Percentiles rank a stretch among this genome's conserved stretches.
Conservation (phyloP, 1,140 invertebrate genomes). For the Cotesia typhae region DNA sequence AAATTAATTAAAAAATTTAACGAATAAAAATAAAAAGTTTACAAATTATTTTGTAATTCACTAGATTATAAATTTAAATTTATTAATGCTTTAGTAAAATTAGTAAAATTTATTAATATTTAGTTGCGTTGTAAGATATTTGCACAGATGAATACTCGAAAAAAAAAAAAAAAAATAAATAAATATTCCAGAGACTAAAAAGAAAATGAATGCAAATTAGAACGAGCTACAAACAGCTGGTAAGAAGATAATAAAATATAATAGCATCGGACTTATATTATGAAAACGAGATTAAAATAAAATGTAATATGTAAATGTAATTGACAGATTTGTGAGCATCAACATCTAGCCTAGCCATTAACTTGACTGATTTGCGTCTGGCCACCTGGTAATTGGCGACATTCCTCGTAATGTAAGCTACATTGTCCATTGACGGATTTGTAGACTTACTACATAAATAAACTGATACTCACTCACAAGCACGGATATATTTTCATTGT, state of each 20-base stretch:
- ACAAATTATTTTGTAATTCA: too few relatives aligned
- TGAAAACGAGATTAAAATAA: not conserved
- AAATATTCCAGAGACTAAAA: too few relatives aligned
- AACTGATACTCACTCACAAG: not conserved
- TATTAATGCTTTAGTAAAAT: too few relatives aligned
- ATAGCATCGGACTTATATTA: not conserved
- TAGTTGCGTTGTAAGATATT: too few relatives aligned
- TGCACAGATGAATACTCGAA: too few relatives aligned
- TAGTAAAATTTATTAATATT: too few relatives aligned
- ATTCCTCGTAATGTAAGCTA: not conserved
- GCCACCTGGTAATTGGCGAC: constrained; percentile 28
- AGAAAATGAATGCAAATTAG: too few relatives aligned
- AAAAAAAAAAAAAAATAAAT: too few relatives aligned
- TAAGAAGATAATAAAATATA: constrained; percentile 2
- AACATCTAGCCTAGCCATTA: constrained; percentile 16
- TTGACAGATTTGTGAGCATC: constrained; percentile 25
- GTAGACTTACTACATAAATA: not conserved
- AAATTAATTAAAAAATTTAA: too few relatives aligned
- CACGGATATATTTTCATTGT: not conserved
- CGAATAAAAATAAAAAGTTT: too few relatives aligned
- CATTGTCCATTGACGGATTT: constrained; percentile 15
- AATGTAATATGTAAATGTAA: constrained; percentile 18
- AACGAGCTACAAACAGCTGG: too few relatives aligned
- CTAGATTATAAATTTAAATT: too few relatives aligned
- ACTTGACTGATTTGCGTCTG: constrained; percentile 26